phyloP scores from a whole-genome alignment of 2,797 vertebrate species.

The Pseudocheirus occidentalis region DNA sequence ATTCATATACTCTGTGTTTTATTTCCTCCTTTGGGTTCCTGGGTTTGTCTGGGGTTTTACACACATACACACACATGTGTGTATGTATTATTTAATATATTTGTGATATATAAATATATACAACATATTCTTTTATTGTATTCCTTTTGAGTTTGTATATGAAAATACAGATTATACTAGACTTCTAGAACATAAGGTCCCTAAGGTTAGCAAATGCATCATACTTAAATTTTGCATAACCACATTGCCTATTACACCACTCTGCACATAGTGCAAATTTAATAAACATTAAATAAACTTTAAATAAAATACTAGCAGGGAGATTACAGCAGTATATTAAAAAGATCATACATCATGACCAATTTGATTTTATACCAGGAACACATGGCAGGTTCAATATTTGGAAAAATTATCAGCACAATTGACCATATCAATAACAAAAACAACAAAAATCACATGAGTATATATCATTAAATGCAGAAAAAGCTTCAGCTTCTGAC shows the following conservation, averaged over 20 bases:
- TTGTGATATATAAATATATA: no score
- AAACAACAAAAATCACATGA: no score
- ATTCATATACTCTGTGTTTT: neutral
- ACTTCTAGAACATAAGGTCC: neutral
- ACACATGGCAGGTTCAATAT: no score
- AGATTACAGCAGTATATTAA: neutral
- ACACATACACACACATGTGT: neutral
- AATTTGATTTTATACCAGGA: no score
- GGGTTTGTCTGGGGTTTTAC: neutral
- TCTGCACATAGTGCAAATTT: neutral
- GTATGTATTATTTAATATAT: no score
- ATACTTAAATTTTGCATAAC: neutral
- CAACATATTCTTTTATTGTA: neutral
- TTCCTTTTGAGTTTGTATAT: neutral
- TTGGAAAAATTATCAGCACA: no score
- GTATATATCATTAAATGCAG: no score
- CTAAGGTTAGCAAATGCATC: neutral
- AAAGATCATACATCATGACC: no score
- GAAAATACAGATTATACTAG: neutral
- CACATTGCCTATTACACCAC: neutral
- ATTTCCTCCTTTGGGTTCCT: neutral
- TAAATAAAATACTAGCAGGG: neutral
- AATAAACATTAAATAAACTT: neutral
- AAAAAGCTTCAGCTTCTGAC: no score
- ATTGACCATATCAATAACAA: no score